Percentiles rank a stretch among this genome's conserved stretches.
Evolutionary conservation across 2,113 vertebrate species (phyloP).

Genomic region (Varanus komodoensis): DNA sequence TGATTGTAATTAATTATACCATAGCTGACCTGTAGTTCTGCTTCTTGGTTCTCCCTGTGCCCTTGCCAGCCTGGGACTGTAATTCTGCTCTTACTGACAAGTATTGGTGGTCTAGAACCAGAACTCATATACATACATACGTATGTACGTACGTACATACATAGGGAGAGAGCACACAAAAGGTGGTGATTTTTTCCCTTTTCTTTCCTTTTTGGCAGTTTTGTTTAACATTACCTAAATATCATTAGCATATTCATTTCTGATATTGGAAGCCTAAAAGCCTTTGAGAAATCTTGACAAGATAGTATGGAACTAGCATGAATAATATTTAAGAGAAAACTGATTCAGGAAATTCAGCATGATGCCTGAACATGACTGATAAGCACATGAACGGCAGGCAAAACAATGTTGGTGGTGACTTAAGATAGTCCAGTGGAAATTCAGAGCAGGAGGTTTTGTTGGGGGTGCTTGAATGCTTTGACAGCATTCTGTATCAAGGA

Average conservation of each 20-base stretch:
- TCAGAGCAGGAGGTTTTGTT: conserved; percentile 63
- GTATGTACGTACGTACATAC: too few species aligned
- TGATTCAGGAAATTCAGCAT: conserved; percentile 63
- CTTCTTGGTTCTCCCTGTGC: conserved; percentile 54
- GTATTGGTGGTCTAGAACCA: conserved; percentile 15
- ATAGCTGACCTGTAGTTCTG: conserved; percentile 57
- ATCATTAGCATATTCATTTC: conserved; percentile 28
- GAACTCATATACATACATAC: not conserved
- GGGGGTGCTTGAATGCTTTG: conserved; percentile 64
- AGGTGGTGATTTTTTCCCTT: too few species aligned
- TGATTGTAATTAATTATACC: conserved; percentile 73
- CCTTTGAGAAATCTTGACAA: conserved; percentile 48
- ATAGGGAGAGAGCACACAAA: too few species aligned
- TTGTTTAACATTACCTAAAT: conserved; percentile 22
- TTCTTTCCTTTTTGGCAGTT: too few species aligned
- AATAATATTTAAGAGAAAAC: conserved; percentile 46
- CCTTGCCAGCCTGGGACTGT: conserved; percentile 54
- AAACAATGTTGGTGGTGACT: conserved; percentile 60
- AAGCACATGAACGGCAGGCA: conserved; percentile 60
- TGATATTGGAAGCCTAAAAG: not conserved
- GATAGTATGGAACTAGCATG: conserved; percentile 31
- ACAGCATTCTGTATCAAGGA: conserved; percentile 68
- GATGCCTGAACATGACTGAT: conserved; percentile 67
- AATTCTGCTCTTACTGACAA: conserved; percentile 29
- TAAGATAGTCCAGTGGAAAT: conserved; percentile 68